Evolutionary conservation across 2,113 vertebrate species (phyloP).

Genomic region (Murina feae): DNA sequence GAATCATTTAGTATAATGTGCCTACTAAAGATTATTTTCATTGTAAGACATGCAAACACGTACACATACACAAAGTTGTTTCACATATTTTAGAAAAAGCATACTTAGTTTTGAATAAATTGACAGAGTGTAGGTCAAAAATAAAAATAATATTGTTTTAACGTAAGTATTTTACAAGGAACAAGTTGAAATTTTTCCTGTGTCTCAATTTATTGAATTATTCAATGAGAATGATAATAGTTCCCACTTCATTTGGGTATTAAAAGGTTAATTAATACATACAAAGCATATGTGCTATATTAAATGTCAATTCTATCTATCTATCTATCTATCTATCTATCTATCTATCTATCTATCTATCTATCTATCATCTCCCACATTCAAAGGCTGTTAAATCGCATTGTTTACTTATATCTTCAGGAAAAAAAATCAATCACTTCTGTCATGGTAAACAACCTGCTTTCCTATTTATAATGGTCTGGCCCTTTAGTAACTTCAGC

Average conservation of each 20-base stretch:
- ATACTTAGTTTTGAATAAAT: not conserved
- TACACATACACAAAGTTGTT: not conserved
- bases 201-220: not conserved
- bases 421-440: too few relatives aligned
- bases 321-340: too few relatives aligned
- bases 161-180: not conserved
- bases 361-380: too few relatives aligned
- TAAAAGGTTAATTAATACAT: not conserved
- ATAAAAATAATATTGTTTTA: not conserved
- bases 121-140: not conserved
- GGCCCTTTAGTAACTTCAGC: too few relatives aligned
- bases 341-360: too few relatives aligned
- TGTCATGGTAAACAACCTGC: too few relatives aligned
- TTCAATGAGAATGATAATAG: not conserved
- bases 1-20: constrained; percentile 14
- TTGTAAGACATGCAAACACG: not conserved
- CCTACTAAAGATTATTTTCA: not conserved
- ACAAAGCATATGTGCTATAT: not conserved
- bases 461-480: too few relatives aligned
- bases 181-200: not conserved
- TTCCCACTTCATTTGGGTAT: not conserved
- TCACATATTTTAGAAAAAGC: not conserved
- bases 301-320: too few relatives aligned
- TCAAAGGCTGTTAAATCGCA: too few relatives aligned
- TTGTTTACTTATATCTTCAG: too few relatives aligned